phyloP scores from a whole-genome alignment of 1,140 invertebrate genomes.

The Pygmarrhopalites habei region DNA sequence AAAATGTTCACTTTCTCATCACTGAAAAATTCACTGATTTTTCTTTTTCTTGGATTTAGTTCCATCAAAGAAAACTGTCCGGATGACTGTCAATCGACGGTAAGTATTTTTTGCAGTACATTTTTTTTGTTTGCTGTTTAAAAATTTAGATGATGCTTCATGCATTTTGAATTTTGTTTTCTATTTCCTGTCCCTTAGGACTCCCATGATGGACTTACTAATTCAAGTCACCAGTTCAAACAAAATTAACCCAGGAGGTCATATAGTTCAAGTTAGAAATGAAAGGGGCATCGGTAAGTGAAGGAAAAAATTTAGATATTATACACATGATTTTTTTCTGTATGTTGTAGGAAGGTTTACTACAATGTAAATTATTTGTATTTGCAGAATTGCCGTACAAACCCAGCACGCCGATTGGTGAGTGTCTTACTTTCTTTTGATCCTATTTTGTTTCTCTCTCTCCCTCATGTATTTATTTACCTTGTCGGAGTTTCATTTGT shows the following conservation, averaged over 20 bases:
- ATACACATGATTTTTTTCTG: too few relatives aligned
- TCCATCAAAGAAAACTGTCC: conserved; percentile 55
- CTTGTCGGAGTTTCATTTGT: too few relatives aligned
- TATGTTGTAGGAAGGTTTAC: too few relatives aligned
- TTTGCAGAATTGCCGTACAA: conserved; percentile 64
- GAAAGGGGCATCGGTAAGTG: conserved; percentile 51
- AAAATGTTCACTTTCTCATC: too few relatives aligned
- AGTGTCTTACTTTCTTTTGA: too few relatives aligned
- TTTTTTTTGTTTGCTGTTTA: conserved; percentile 3
- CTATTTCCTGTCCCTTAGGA: conserved; percentile 50
- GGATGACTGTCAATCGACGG: conserved; percentile 63
- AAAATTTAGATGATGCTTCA: neutral
- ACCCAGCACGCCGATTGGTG: conserved; percentile 70
- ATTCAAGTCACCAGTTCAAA: conserved; percentile 66
- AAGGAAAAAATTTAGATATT: too few relatives aligned
- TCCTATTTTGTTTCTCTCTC: too few relatives aligned
- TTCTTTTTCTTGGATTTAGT: too few relatives aligned
- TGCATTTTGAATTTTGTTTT: neutral
- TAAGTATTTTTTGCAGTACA: conserved; percentile 42
- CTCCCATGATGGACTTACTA: conserved; percentile 74
- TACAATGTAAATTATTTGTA: too few relatives aligned
- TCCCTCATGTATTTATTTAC: too few relatives aligned
- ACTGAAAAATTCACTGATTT: too few relatives aligned
- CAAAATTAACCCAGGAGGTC: conserved; percentile 62
- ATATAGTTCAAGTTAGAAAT: conserved; percentile 61